Evolutionary conservation across 2,888 invertebrate species (phyloP).

Genomic region (Labia minor): DNA sequence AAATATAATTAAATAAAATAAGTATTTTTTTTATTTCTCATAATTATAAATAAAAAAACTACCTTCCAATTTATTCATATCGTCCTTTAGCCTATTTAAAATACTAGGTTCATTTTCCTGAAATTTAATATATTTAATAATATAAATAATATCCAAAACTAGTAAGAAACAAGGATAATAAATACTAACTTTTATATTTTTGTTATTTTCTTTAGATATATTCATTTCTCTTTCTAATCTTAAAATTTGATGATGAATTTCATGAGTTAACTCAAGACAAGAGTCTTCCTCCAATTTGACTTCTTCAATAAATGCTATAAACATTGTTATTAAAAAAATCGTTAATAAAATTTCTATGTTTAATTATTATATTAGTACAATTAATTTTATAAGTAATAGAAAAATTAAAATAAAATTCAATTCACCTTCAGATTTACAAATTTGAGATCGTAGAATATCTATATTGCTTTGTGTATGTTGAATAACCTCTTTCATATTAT

Average conservation of each 20-base stretch:
- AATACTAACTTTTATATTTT: neutral
- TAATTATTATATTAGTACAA: too few species aligned
- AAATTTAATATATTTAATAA: neutral
- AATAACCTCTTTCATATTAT: slow-evolving; percentile 24
- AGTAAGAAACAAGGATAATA: too few species aligned
- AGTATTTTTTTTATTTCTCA: too few species aligned
- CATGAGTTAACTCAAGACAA: neutral
- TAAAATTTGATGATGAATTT: neutral
- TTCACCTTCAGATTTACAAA: slow-evolving; percentile 34
- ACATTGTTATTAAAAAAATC: neutral
- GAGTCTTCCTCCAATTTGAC: neutral
- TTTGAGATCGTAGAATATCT: slow-evolving; percentile 31
- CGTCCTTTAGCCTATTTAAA: neutral
- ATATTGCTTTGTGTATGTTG: slow-evolving; percentile 25
- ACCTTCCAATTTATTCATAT: neutral
- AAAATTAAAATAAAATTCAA: too few species aligned
- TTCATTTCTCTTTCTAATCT: neutral
- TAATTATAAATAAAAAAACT: neutral
- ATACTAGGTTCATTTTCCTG: neutral
- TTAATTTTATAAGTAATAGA: too few species aligned
- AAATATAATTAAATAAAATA: too few species aligned
- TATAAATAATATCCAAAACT: neutral
- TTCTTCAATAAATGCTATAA: neutral
- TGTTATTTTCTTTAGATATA: neutral
- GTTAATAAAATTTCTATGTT: neutral